Evolutionary conservation across 2,888 invertebrate genomes (phyloP).

Genomic region (Pseudanteris insignis): DNA sequence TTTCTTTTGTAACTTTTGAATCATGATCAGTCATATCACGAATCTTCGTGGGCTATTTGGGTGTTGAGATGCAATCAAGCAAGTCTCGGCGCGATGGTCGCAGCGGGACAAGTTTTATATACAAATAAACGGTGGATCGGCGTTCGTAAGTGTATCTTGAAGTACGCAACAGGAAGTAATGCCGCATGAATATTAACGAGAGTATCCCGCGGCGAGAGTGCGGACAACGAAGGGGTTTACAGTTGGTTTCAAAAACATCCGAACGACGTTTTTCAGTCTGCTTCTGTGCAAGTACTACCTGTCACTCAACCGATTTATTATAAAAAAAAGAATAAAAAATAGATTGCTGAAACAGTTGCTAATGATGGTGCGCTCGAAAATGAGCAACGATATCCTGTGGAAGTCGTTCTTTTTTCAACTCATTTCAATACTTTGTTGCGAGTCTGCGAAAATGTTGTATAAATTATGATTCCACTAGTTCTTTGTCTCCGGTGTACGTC

Average conservation of each 20-base stretch:
- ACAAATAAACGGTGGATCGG: conserved; percentile 35
- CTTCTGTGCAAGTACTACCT: conserved; percentile 21
- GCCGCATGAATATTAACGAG: conserved; percentile 56
- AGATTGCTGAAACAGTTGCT: no score
- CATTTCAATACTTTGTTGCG: no score
- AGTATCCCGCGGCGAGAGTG: conserved; percentile 50
- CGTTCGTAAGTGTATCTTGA: conserved; percentile 53
- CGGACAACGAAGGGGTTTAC: conserved; percentile 47
- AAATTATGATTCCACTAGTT: conserved; percentile 1
- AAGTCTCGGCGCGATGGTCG: conserved; percentile 31
- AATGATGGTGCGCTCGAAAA: no score
- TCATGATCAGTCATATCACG: conserved; percentile 14
- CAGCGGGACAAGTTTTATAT: conserved; percentile 41
- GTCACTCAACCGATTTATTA: no score
- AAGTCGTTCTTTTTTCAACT: no score
- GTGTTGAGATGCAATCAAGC: conserved; percentile 35
- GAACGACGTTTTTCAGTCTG: conserved; percentile 25
- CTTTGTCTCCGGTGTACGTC: conserved; percentile 27
- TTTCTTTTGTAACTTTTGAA: no score
- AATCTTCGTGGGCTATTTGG: conserved; percentile 16
- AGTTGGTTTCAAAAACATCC: conserved; percentile 29
- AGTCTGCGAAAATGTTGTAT: background rate
- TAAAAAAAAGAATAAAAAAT: no score
- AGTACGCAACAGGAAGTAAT: conserved; percentile 57
- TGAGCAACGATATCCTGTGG: no score